Evolutionary conservation across 2,888 invertebrate genomes (phyloP).

Genomic region (Seira sanloemensis): DNA sequence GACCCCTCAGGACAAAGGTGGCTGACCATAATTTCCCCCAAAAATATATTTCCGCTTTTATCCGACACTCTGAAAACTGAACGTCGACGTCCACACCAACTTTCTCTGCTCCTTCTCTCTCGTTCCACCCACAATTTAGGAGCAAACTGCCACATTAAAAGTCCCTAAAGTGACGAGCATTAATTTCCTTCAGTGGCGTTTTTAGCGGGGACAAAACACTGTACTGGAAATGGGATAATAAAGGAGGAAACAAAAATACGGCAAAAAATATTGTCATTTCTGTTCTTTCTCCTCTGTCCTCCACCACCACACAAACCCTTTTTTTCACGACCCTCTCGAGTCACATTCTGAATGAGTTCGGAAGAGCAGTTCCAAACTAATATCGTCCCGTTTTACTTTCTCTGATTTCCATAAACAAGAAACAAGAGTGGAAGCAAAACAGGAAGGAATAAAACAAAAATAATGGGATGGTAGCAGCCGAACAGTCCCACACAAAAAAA

Average conservation of each 20-base stretch:
- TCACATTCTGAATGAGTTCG: slow-evolving; percentile 18
- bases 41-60: too few species aligned
- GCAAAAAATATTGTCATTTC: neutral
- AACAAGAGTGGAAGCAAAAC: too few species aligned
- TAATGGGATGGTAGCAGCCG: neutral
- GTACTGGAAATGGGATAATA: neutral
- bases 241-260: slow-evolving; percentile 22
- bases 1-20: neutral
- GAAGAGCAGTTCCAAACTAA: neutral
- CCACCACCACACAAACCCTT: too few species aligned
- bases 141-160: slow-evolving; percentile 46
- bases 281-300: slow-evolving; percentile 15
- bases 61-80: too few species aligned
- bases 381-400: neutral
- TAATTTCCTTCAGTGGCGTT: slow-evolving; percentile 43
- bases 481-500: too few species aligned
- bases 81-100: too few species aligned
- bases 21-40: neutral
- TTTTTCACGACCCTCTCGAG: slow-evolving; percentile 48
- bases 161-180: slow-evolving; percentile 45
- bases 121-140: slow-evolving; percentile 16
- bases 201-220: neutral
- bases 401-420: neutral
- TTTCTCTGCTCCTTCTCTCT: neutral
- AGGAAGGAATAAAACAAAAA: neutral